Conservation (phyloP, 2,797 vertebrate species). For the Cephalopachus bancanus region DNA sequence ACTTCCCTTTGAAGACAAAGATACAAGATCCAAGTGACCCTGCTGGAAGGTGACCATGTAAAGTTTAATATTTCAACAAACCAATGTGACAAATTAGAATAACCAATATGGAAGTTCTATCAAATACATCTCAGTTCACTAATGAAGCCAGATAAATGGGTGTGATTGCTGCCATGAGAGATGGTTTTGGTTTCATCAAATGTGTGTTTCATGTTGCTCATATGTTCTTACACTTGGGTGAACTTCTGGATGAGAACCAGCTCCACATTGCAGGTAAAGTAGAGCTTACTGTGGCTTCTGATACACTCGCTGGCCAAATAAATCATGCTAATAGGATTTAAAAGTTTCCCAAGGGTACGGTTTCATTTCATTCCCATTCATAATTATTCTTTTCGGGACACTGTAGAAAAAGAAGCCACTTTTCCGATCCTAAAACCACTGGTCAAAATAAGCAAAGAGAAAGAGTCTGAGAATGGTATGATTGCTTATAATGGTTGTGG, state of each 20-base stretch:
- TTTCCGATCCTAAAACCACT: conserved; percentile 84
- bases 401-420: conserved; percentile 90
- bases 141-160: conserved; percentile 99
- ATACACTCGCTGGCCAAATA: no score
- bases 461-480: conserved; percentile 95
- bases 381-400: no score
- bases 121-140: conserved; percentile 96
- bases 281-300: no score
- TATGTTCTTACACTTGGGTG: conserved; percentile 99
- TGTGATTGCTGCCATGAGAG: conserved; percentile 96
- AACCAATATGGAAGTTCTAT: conserved; percentile 98
- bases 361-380: no score
- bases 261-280: conserved; percentile 97
- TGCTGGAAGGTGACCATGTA: conserved; percentile 98
- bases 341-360: no score
- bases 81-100: conserved; percentile 97
- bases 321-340: no score
- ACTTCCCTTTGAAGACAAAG: conserved; percentile 98
- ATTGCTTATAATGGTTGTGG: conserved; percentile 95
- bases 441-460: conserved; percentile 96
- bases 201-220: conserved; percentile 93
- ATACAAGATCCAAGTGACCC: conserved; percentile 99
- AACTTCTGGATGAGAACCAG: conserved; percentile 96
- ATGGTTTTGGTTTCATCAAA: conserved; percentile 98
- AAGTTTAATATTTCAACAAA: conserved; percentile 99